Base-by-base conservation (phyloP, 2,888 invertebrate genomes). In the Chrysomela aeneicollis region DNA sequence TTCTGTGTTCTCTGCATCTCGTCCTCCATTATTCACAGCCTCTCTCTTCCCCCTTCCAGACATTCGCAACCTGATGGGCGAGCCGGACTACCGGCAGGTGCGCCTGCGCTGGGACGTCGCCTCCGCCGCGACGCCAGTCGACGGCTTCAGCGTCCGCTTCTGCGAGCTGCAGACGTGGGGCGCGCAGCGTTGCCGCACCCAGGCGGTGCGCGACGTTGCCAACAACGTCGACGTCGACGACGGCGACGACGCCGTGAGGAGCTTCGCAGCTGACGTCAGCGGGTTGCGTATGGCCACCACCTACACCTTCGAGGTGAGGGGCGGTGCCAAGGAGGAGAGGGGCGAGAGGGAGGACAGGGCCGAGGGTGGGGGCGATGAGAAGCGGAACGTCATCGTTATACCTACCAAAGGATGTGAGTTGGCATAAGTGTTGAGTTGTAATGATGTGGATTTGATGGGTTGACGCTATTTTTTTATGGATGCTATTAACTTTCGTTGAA, bases 381-480 rank as follows among this genome's bases (percentile, higher is more conserved):
- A 86, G 51, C 86, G 88, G 51, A 89, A 89, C 74, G 88, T 89
- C 74, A 89, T 92, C 66, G 86, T 92, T 30, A 88, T 93, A 64
- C 90, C 92, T 26, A 93, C 93, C 9, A 93, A 92, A 87, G 92
- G 92, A 85, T 93, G 93, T 93, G 86, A 89, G 92, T 86, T 19
- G n/a, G n/a, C n/a, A n/a, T n/a, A n/a, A n/a, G n/a, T n/a, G n/a
- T 10, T 2, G 0, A 12, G 12, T 21, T 19, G 4, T 17, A 8
- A 71, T 9, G 9, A 32, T 8, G 12, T 17, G 2, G 19, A 3
- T 17, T 49, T 10, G 19, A 4, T 12, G 12, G 1, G 46, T 46
- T 17, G 1, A 9, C 21, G 1, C n/a, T 19, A n/a, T 55, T 55
- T 17, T 6, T 22, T n/a, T 50, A 12, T 12, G 35, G n/a, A n/a